Base-by-base conservation (phyloP, 92 coral and sea anemone species). In the Palythoa grandis region DNA sequence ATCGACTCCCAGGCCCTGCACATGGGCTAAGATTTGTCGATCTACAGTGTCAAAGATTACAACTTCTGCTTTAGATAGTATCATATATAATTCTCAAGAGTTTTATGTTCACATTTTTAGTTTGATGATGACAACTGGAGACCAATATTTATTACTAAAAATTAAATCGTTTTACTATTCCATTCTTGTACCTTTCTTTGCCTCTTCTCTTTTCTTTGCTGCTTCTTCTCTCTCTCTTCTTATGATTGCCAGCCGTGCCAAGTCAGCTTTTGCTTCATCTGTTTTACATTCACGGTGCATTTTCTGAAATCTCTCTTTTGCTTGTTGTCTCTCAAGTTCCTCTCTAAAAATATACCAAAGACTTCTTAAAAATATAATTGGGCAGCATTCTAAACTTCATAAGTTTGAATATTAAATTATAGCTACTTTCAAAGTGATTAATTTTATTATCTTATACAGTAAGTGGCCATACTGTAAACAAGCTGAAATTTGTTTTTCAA, bases 211-310 rank as follows among this genome's bases (percentile, higher is more conserved):
- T 66, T 93, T 93, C 79, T 74, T 83, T 15, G 97, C 94, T 8
- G 95, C 95, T 43, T 94, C 98, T 67, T 93, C 99, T 82, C 99
- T 82, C 86, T 95, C 90, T 87, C 92, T 96, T 76, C 95, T 87
- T 24, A 96, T 93, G 48, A 96, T 89, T 11, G 99, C 98, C 40
- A 97, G 93, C 56, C 99, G 90, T 19, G 99, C 99, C 57, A 97
- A 84, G 71, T 97, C 99, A 48, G 92, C 83, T 35, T 91, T 92
- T 7, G 98, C 99, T 88, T 97, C 93, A 17, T 97, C 98, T 11
- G 99, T 97, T 83, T 97, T 95, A 2, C 98, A 95, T 56, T 95
- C 95, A 14, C 89, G 93, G 16, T 97, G 97, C 38, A 93, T 91
- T 75, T 97, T 97, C 58, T 89, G 89, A 84, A 82, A 88, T 24